These are phyloP conservation scores for Rallus limicola DNA, from an alignment of 2,113 vertebrate species.

Conservation along the genomic window DNA sequence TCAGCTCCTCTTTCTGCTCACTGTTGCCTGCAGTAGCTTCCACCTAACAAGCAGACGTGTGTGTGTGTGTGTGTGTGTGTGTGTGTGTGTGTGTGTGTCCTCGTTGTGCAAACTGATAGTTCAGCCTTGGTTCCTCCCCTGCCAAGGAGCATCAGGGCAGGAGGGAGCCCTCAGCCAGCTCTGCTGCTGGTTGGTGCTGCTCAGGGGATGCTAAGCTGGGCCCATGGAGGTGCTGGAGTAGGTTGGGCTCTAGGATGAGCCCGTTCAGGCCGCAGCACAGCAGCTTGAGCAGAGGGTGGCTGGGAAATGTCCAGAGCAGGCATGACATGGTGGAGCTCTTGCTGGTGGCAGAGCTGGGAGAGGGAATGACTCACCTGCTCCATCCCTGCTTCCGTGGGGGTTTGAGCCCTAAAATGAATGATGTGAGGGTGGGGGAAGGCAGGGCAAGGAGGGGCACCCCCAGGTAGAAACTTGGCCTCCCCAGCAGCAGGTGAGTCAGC, in stretches of 20 bases:
- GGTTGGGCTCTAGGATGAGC: not conserved
- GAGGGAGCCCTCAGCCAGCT: accelerated
- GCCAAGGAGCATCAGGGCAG: not conserved
- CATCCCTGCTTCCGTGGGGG: not conserved
- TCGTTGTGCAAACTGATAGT: not conserved
- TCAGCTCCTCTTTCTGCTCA: not conserved
- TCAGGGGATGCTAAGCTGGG: not conserved
- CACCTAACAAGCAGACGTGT: accelerated
- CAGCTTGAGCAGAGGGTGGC: not conserved
- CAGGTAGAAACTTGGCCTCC: not conserved
- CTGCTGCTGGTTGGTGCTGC: not conserved
- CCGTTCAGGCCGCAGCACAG: accelerated
- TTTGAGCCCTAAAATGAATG: not conserved
- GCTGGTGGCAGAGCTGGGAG: not conserved
- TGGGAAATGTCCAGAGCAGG: not conserved
- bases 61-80: accelerated
- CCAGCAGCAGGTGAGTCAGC: not conserved
- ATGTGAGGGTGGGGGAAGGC: not conserved
- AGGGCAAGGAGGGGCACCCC: not conserved
- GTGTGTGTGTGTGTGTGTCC: accelerated
- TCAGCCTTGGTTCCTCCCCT: not conserved
- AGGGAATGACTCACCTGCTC: not conserved
- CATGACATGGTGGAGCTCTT: accelerated
- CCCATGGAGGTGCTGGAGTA: not conserved
- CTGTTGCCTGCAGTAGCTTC: not conserved